Conservation (phyloP, 1,140 invertebrate genomes). For the Drosophila sechellia region DNA sequence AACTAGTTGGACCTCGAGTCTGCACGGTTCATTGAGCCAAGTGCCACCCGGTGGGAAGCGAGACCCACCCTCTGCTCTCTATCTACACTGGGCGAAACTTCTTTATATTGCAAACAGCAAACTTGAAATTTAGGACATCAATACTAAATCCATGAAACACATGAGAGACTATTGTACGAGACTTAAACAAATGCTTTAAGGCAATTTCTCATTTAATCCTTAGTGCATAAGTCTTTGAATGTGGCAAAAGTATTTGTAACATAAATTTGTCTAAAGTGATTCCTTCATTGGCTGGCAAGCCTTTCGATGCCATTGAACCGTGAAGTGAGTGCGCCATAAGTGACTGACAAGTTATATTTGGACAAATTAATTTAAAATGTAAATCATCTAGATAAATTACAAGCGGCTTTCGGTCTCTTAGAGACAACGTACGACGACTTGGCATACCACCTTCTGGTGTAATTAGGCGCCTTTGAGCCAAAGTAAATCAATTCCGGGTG, state of each 20-base stretch:
- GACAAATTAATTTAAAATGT: slow-evolving; percentile 44
- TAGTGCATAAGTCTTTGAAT: background rate
- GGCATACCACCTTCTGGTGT: slow-evolving; percentile 16
- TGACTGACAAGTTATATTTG: slow-evolving; percentile 50
- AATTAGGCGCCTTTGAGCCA: slow-evolving; percentile 51
- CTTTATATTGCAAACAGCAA: too few relatives aligned
- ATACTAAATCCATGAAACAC: too few relatives aligned
- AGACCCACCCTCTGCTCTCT: slow-evolving; percentile 1
- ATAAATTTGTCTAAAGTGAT: background rate
- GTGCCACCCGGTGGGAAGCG: slow-evolving; percentile 49
- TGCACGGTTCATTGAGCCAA: slow-evolving; percentile 71
- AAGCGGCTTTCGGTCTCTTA: slow-evolving; percentile 18
- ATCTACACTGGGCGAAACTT: background rate
- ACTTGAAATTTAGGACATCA: too few relatives aligned
- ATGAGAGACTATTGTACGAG: background rate
- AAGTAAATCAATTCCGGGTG: slow-evolving; percentile 58
- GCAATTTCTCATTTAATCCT: background rate
- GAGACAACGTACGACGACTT: background rate
- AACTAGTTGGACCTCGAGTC: slow-evolving; percentile 57
- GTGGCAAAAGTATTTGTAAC: background rate
- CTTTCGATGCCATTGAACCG: slow-evolving; percentile 43
- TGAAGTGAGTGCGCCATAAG: slow-evolving; percentile 29
- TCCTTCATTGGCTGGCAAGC: slow-evolving; percentile 8
- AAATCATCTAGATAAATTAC: slow-evolving; percentile 31
- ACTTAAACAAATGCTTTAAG: background rate